Base-by-base conservation (phyloP, 2,888 invertebrate genomes). In the Zootermopsis nevadensis region DNA sequence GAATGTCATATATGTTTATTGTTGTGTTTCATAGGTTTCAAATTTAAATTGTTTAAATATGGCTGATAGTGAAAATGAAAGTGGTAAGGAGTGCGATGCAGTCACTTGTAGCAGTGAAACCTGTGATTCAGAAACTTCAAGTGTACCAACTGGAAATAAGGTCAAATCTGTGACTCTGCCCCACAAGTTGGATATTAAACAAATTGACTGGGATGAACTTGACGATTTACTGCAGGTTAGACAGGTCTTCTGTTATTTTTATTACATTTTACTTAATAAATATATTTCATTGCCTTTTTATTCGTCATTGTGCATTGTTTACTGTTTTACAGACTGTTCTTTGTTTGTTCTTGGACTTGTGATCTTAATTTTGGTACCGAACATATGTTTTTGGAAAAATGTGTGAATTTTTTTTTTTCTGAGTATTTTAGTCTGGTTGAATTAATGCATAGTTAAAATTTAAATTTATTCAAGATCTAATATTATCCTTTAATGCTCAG, bases 201-300 rank as follows among this genome's bases (percentile, higher is more conserved):
- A 92, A 27, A 84, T 93, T 87, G 92, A 94, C 86, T 94, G 94
- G 93, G 94, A 94, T 88, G 94, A 94, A 87, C 89, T 94, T 66
- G 94, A 94, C 87, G 94, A 94, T 86, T 88, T 94, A 53, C 89
- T 94, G 84, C 93, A 93, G 89, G 90, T 90, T 84, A 72, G 84
- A 81, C 27, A 33, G 35, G n/a, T n/a, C 55, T 81, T 35, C 74
- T n/a, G 79, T 82, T 38, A 79, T 2, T 66, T 82, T 12, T 77
- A 69, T 80, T 12, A 79, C 38, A 24, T 27, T 48, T 76, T 27
- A 38, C 42, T 38, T n/a, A n/a, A 27, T 42, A 76, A 6, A 15
- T 42, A 42, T 42, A 15, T 42, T 42, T 8, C 8, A 42, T 8
- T 42, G 42, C 42, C 8, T 8, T 42, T 42, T 42, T 42, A 42